Evolutionary conservation across 1,140 invertebrate genomes (phyloP), one percentile per base, ranked within the genome.

Genomic region (Leptopilina boulardi): DNA sequence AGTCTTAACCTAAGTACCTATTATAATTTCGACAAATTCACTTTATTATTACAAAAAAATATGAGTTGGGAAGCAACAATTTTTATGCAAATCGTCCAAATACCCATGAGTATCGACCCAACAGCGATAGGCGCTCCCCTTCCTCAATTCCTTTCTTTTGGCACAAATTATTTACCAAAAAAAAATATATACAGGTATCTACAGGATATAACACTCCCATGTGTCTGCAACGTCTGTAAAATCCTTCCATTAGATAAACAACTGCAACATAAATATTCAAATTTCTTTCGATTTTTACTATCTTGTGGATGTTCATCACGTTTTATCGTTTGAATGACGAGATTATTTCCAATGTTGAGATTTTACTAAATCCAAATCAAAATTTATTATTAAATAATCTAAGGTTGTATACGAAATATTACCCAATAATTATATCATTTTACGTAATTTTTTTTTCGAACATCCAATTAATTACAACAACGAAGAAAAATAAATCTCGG

Each of bases 201-300:
- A 21, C 41, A 38, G 34, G n/a, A 42, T 11, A 44, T 54, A 23
- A 71, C 42, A 77, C 41, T 42, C 71, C 71, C 41, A 73, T 66
- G 70, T 77, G 70, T 66, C 70, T 77, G 51, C 56, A 76, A 75
- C 56, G 72, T 76, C 73, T 71, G 73, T 26, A 70, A 54, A 79
- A 70, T 70, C 71, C 56, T 13, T 4, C 51, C 72, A 21, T 74
- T 44, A 75, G 51, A 30, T 80, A 72, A 70, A 78, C 75, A 73
- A 66, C 10, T 77, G 34, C n/a, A 21, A 56, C 77, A 86, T 84
- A 82, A 84, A 84, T 86, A 86, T 86, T 83, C 82, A 83, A 79
- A 84, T 84, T 81, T 70, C n/a, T n/a, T n/a, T n/a, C 30, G 54
- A 82, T 84, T 80, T 81, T 75, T 79, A 84, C 82, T 79, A 74